Conservation (phyloP, 2,888 invertebrate genomes). For the Cyclophora punctaria region DNA sequence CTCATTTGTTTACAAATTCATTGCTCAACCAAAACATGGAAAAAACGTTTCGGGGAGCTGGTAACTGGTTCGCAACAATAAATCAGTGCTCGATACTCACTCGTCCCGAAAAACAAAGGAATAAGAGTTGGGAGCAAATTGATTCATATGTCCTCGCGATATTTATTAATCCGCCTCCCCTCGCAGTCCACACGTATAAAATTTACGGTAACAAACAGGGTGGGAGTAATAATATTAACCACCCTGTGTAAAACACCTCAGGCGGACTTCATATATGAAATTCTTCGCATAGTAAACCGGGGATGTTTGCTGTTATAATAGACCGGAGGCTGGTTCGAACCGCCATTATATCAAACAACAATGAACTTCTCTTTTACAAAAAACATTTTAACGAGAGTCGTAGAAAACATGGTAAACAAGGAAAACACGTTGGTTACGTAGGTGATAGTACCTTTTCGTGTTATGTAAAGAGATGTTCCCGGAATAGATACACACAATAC, state of each 20-base stretch:
- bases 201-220: slow-evolving; percentile 8
- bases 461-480: too few relatives aligned
- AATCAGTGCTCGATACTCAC: background rate
- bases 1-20: too few relatives aligned
- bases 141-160: slow-evolving; percentile 7
- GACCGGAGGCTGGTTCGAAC: background rate
- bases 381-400: too few relatives aligned
- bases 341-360: too few relatives aligned
- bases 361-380: too few relatives aligned
- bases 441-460: too few relatives aligned
- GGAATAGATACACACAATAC: too few relatives aligned
- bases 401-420: too few relatives aligned
- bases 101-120: background rate
- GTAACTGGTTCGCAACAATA: too few relatives aligned
- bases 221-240: slow-evolving; percentile 10
- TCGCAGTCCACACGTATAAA: slow-evolving; percentile 1
- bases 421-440: too few relatives aligned
- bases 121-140: slow-evolving; percentile 7
- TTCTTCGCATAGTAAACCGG: slow-evolving; percentile 7
- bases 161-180: slow-evolving; percentile 4
- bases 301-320: background rate
- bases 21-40: too few relatives aligned
- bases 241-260: slow-evolving; percentile 13
- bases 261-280: slow-evolving; percentile 8
- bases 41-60: too few relatives aligned